Evolutionary conservation across 2,113 vertebrate genomes (phyloP).

Genomic region (Sterna hirundo): DNA sequence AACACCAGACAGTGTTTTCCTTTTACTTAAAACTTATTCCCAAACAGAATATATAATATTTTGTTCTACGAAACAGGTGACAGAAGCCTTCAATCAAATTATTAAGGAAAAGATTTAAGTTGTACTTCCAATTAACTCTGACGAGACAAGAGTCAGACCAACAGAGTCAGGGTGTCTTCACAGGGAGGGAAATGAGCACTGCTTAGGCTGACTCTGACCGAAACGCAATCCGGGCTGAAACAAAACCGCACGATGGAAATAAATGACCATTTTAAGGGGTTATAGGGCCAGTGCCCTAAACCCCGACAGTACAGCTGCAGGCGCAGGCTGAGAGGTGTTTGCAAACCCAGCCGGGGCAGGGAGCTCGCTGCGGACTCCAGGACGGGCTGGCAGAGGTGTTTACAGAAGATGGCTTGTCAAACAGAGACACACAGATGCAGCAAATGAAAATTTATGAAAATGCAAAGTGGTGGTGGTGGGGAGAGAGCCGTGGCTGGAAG

Average conservation of each 20-base stretch:
- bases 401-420: background rate
- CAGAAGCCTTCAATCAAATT: background rate
- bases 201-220: background rate
- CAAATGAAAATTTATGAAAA: constrained; percentile 29
- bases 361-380: background rate
- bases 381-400: background rate
- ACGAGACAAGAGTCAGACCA: background rate
- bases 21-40: background rate
- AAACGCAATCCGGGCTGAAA: background rate
- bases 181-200: background rate
- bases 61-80: background rate
- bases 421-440: background rate
- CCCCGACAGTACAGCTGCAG: background rate
- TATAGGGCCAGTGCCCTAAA: background rate
- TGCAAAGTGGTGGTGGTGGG: background rate
- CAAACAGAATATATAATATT: background rate
- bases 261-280: background rate
- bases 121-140: constrained; percentile 11
- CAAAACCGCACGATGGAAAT: background rate
- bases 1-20: background rate
- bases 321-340: background rate
- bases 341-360: background rate
- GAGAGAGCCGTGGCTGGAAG: background rate
- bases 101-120: background rate
- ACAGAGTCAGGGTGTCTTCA: background rate